Evolutionary conservation across 2,797 vertebrate species (phyloP).

Genomic region (Clarias pachynema): DNA sequence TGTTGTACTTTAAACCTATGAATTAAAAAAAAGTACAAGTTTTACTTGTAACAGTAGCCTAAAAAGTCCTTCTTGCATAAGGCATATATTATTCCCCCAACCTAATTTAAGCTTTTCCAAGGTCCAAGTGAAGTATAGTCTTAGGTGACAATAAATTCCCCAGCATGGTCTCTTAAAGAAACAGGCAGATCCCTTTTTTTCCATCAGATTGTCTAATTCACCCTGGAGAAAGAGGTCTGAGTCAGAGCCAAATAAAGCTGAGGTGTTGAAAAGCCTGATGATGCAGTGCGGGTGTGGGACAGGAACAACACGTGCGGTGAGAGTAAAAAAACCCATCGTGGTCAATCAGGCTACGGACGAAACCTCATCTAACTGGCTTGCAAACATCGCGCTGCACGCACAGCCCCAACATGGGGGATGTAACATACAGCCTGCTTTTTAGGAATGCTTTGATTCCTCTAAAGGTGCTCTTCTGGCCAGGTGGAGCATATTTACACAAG

Average conservation of each 20-base stretch:
- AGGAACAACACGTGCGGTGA: conserved; percentile 72
- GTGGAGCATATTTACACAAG: conserved; percentile 77
- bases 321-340: conserved; percentile 75
- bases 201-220: conserved; percentile 57
- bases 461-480: conserved; percentile 75
- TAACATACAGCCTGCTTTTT: conserved; percentile 80
- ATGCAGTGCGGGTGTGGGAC: conserved; percentile 57
- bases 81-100: conserved; percentile 55
- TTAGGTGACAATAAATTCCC: conserved; percentile 58
- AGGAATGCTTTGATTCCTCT: conserved; percentile 78
- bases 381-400: conserved; percentile 66
- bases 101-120: conserved; percentile 39
- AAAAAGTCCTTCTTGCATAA: conserved; percentile 39
- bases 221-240: conserved; percentile 55
- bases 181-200: conserved; percentile 52
- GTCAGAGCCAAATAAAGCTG: conserved; percentile 47
- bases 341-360: conserved; percentile 75
- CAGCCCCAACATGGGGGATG: conserved; percentile 61
- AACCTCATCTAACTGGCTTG: conserved; percentile 71
- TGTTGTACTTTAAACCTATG: conserved; percentile 12
- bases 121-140: conserved; percentile 40
- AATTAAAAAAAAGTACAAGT: conserved; percentile 10
- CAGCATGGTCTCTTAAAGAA: conserved; percentile 54
- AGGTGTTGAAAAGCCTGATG: conserved; percentile 69
- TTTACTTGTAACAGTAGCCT: conserved; percentile 39